Percentiles rank a stretch among this genome's conserved stretches.
phyloP scores from a whole-genome alignment of 1,140 invertebrate species.

The Drosophila orosa region DNA sequence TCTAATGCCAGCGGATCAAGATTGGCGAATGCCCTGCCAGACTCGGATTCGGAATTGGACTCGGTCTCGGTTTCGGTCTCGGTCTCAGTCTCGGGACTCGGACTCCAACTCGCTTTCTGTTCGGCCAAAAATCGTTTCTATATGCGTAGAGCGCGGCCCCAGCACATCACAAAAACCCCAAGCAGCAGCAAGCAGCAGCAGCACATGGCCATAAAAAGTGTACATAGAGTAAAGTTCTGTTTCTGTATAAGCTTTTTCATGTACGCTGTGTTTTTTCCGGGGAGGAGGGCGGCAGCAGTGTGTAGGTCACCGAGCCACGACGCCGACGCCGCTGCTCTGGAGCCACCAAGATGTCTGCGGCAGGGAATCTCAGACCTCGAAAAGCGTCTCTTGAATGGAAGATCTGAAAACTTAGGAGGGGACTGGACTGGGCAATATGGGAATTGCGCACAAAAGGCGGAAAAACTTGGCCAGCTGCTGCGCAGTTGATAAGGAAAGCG shows the following conservation, averaged over 20 bases:
- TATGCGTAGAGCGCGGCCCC: constrained; percentile 23
- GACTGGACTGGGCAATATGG: constrained; percentile 2
- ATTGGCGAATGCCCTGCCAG: constrained; percentile 72
- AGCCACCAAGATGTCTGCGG: constrained; percentile 43
- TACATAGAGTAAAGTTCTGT: constrained; percentile 46
- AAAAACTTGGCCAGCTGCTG: constrained; percentile 50
- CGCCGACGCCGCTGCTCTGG: constrained; percentile 25
- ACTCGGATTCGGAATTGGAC: background rate
- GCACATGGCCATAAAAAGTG: constrained; percentile 40
- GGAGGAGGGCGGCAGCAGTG: constrained; percentile 46
- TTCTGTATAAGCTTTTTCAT: constrained; percentile 44
- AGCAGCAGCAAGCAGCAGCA: background rate
- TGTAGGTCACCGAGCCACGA: constrained; percentile 72
- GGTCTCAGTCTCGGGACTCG: background rate
- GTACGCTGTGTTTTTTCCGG: constrained; percentile 1
- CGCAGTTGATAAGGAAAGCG: constrained; percentile 40
- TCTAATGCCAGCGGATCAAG: constrained; percentile 77
- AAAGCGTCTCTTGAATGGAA: constrained; percentile 35
- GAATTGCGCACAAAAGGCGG: constrained; percentile 42
- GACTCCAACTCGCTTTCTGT: constrained; percentile 56
- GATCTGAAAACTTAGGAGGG: constrained; percentile 5
- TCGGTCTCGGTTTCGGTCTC: background rate
- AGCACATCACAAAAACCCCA: constrained; percentile 8
- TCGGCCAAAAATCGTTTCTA: constrained; percentile 62
- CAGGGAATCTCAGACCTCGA: constrained; percentile 40